Evolutionary conservation across 2,113 vertebrate species (phyloP).

Genomic region (Ptyas mucosa): DNA sequence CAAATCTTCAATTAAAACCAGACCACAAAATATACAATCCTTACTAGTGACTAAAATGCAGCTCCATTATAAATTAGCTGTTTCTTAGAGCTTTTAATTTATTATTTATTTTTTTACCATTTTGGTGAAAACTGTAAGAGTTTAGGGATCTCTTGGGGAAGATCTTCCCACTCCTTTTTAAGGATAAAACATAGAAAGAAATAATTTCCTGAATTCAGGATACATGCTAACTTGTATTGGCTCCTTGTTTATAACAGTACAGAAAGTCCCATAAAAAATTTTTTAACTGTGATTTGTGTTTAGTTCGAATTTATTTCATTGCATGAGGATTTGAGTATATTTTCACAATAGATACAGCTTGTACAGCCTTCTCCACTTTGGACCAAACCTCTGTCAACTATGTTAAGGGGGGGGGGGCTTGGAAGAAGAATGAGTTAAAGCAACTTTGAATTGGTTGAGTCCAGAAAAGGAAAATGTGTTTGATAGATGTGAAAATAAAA

Average conservation of each 20-base stretch:
- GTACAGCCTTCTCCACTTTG: neutral
- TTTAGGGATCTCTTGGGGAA: neutral
- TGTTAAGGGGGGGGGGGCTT: constrained; percentile 19
- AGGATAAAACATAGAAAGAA: neutral
- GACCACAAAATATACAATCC: neutral
- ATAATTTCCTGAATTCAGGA: neutral
- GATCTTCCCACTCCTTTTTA: neutral
- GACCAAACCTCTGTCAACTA: constrained; percentile 25
- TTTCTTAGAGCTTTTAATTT: neutral
- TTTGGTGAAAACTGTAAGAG: neutral
- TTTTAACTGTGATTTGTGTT: neutral
- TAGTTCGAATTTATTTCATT: neutral
- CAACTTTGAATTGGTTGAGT: neutral
- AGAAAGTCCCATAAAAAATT: neutral
- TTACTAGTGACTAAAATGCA: neutral
- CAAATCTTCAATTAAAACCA: neutral
- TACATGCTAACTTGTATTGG: neutral
- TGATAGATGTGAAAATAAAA: neutral
- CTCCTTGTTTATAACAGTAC: neutral
- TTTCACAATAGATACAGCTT: neutral
- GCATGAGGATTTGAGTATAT: neutral
- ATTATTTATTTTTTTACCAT: neutral
- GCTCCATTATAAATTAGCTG: neutral
- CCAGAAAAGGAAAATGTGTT: neutral
- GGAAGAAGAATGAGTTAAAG: constrained; percentile 16